phyloP scores from a whole-genome alignment of 1,140 invertebrate genomes.

The Drosophila virilis region DNA sequence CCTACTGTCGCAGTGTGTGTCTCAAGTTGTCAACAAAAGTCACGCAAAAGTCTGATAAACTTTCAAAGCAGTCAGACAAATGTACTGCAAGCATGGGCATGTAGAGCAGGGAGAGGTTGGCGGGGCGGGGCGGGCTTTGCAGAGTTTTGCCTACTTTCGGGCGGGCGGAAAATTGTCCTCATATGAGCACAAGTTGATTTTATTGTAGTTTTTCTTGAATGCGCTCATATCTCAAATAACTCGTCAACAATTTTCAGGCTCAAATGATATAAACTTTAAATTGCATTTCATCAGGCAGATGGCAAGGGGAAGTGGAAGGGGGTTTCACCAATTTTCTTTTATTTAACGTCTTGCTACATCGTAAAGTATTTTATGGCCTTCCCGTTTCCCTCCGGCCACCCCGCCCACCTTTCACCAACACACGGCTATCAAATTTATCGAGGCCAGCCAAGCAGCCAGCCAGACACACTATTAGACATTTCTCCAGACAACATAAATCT shows the following conservation, averaged over 20 bases:
- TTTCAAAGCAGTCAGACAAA: constrained; percentile 67
- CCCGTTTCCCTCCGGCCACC: no score
- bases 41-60: constrained; percentile 80
- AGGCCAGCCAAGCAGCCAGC: constrained; percentile 41
- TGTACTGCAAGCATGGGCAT: constrained; percentile 20
- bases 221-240: constrained; percentile 42
- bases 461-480: constrained; percentile 27
- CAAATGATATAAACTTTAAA: constrained; percentile 70
- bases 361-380: constrained; percentile 67
- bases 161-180: constrained; percentile 17
- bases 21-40: constrained; percentile 74
- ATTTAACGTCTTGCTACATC: constrained; percentile 50
- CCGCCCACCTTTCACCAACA: constrained; percentile 49
- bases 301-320: neutral
- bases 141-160: constrained; percentile 65
- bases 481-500: constrained; percentile 73
- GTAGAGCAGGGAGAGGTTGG: neutral
- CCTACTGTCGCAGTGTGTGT: constrained; percentile 38
- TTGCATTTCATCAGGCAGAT: constrained; percentile 49
- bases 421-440: constrained; percentile 62
- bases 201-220: constrained; percentile 27
- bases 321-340: constrained; percentile 5
- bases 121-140: neutral
- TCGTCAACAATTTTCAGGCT: constrained; percentile 56
- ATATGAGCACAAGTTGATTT: constrained; percentile 57